Evolutionary conservation across 1,140 invertebrate species (phyloP).

Genomic region (Formica exsecta): DNA sequence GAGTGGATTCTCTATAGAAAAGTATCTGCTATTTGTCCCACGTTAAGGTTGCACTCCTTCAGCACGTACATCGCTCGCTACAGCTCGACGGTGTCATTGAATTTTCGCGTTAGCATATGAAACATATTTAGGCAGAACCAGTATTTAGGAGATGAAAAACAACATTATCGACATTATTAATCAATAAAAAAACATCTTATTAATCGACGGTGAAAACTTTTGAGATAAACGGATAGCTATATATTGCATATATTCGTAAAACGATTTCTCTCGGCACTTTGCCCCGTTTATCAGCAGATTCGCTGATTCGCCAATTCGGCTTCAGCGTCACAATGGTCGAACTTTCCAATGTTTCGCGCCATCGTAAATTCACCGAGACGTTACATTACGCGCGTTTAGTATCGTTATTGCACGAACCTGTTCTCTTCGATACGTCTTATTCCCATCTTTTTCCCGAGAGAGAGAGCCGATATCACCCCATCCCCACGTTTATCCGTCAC

Average conservation of each 20-base stretch:
- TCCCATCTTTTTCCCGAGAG: slow-evolving; percentile 28
- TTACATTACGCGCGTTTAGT: slow-evolving; percentile 27
- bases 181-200: neutral
- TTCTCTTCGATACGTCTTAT: slow-evolving; percentile 59
- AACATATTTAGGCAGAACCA: neutral
- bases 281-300: neutral
- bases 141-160: slow-evolving; percentile 3
- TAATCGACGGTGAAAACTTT: neutral
- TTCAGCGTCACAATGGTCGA: neutral
- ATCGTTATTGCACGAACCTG: slow-evolving; percentile 70
- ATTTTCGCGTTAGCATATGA: slow-evolving; percentile 4
- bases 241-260: neutral
- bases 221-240: neutral
- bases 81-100: slow-evolving; percentile 49
- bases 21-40: slow-evolving; percentile 42
- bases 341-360: neutral
- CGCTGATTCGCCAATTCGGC: slow-evolving; percentile 4
- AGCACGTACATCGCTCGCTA: slow-evolving; percentile 35
- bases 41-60: slow-evolving; percentile 52
- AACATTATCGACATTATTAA: neutral
- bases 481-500: slow-evolving; percentile 73
- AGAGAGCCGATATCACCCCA: neutral
- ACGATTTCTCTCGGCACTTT: neutral
- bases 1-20: slow-evolving; percentile 27
- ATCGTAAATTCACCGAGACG: neutral